Conservation (phyloP, 2,888 invertebrate species). For the Lasioglossum marginatum region DNA sequence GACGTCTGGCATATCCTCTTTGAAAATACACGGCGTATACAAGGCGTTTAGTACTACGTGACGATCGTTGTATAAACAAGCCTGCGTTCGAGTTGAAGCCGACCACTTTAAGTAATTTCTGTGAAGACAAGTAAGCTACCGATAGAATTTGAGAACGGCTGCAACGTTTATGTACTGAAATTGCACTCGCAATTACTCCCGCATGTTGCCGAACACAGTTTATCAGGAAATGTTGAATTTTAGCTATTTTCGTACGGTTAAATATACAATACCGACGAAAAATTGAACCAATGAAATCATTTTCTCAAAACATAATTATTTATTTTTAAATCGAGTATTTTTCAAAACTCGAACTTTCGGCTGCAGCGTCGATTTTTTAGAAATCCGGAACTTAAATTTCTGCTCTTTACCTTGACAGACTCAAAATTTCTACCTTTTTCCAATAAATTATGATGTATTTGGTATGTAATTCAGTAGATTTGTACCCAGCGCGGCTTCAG, state of each 20-base stretch:
- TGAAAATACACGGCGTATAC: background rate
- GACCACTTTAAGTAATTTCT: background rate
- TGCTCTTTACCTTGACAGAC: too few species aligned
- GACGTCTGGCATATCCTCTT: background rate
- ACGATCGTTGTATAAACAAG: constrained; percentile 3
- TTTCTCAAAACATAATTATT: too few species aligned
- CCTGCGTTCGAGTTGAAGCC: background rate
- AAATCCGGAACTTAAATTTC: too few species aligned
- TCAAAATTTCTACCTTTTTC: too few species aligned
- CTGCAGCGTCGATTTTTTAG: too few species aligned
- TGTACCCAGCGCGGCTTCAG: too few species aligned
- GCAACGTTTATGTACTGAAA: background rate
- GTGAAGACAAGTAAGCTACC: background rate
- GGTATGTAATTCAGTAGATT: too few species aligned
- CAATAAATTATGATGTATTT: too few species aligned
- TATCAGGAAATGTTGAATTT: background rate
- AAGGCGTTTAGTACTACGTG: background rate
- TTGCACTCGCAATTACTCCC: background rate
- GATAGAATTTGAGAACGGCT: background rate
- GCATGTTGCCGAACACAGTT: background rate
- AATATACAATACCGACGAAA: background rate
- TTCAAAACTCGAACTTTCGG: too few species aligned
- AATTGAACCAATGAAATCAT: too few species aligned
- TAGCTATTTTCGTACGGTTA: background rate
- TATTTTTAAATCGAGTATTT: too few species aligned